These are phyloP conservation scores for Dromiciops gliroides DNA, from an alignment of 2,113 vertebrate species.

Conservation along the genomic window DNA sequence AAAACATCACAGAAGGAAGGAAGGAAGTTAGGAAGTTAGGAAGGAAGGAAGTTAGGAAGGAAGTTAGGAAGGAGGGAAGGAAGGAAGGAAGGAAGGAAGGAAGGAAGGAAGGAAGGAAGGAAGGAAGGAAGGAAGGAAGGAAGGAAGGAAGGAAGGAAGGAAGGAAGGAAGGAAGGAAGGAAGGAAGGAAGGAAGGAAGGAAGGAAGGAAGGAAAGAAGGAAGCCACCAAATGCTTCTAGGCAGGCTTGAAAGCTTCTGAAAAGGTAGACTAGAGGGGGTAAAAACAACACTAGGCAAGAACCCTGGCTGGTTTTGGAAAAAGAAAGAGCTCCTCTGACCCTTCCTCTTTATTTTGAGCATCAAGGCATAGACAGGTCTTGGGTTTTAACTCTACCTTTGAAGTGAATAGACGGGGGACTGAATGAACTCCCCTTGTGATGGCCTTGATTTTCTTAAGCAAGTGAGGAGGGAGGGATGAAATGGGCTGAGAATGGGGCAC, in stretches of 20 bases:
- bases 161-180: fast-evolving
- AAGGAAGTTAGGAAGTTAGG: too few relatives aligned
- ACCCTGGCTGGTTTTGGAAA: background rate
- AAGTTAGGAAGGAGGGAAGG: background rate
- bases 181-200: background rate
- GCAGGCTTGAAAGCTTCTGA: background rate
- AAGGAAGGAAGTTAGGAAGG: background rate
- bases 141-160: background rate
- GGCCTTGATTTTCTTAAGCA: too few relatives aligned
- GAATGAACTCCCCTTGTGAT: too few relatives aligned
- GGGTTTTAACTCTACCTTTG: too few relatives aligned
- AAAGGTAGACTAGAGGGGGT: background rate
- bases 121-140: background rate
- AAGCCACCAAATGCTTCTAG: too few relatives aligned
- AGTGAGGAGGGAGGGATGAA: too few relatives aligned
- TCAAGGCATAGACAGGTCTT: too few relatives aligned
- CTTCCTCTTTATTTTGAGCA: too few relatives aligned
- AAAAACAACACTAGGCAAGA: background rate
- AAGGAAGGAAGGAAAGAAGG: background rate
- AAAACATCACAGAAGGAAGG: too few relatives aligned
- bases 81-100: background rate
- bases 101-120: too few relatives aligned
- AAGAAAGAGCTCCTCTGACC: background rate
- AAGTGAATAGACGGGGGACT: too few relatives aligned
- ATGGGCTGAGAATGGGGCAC: too few relatives aligned